Evolutionary conservation across 2,888 invertebrate genomes (phyloP), one percentile per base, ranked within the genome.

Genomic region (Ornithoptera priamus): DNA sequence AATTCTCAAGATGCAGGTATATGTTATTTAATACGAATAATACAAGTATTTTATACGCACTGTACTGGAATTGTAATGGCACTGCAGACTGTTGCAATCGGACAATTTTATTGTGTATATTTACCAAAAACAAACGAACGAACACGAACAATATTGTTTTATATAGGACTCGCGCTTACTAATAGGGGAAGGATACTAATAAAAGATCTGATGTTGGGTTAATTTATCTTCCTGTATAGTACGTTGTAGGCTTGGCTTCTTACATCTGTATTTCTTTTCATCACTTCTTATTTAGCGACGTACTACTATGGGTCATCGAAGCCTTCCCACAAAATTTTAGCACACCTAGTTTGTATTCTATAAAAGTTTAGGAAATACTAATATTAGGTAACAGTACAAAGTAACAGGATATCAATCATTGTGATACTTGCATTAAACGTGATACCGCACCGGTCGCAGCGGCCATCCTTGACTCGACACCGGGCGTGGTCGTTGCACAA

Each of bases 401-500:
- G 30, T 30, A 30, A 57, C 12, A 64, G 39, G 64, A 39, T n/a
- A 64, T 64, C 53, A 61, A 50, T 36, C 61, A 68, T 39, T 59
- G 50, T 63, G 42, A 57, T 46, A 36, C 20, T 42, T 10, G 42
- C 42, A 58, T 50, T 58, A 62, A 12, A 39, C 61, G 60, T 39
- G 30, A 24, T 60, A 67, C 18, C 36, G 58, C 22, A 18, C n/a
- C 30, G 53, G 68, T 53, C 59, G 57, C 69, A 63, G 68, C 69
- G 64, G 65, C 69, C 69, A 71, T 72, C 73, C 71, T 73, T 73
- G 71, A 73, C 70, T 69, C 58, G 53, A 30, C 62, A 56, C 50
- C 24, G 60, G 70, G 69, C 42, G 71, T 71, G 70, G 71, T 70
- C 67, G 70, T 68, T 68, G 65, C 68, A 70, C 70, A 70, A 68